Base-by-base conservation (phyloP, 2,888 invertebrate genomes). In the Meganola albula region DNA sequence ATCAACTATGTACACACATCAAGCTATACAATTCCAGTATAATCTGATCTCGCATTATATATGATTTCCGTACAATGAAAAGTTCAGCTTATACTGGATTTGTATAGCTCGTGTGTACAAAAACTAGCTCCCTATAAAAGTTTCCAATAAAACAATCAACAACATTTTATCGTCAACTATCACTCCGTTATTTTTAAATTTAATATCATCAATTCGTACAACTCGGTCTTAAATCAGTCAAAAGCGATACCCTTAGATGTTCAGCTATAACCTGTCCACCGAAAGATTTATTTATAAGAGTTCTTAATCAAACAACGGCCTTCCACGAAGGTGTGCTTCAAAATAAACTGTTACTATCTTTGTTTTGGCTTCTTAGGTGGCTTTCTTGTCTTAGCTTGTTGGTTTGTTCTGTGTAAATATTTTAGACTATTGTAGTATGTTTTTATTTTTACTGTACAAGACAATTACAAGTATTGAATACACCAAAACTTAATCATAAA, bases 301-400 rank as follows among this genome's bases (percentile, higher is more conserved):
- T 73, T 69, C 71, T 71, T 72, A 70, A 78, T 78, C 71, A 78
- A 73, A 74, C 63, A 61, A 62, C 60, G 57, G 66, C 54, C 53
- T 78, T 80, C 73, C 55, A 18, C 72, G 78, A 77, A 77, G 59
- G 54, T 56, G 52, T 43, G 44, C 58, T 62, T 58, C 44, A 60
- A 70, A 66, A 71, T 73, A 74, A 73, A 70, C 70, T 58, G 56
- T 61, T 48, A 37, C 51, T 48, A 40, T 61, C 62, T 67, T 79
- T 79, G 74, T 78, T 78, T 82, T 71, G 66, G 61, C 78, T 77
- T 73, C 75, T 69, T 69, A 63, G 73, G 75, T 76, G 75, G 76
- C 58, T 60, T 61, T 60, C 54, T 58, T 53, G 48, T 56, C 59
- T 64, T 63, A 58, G 53, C 51, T 56, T 49, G 53, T 45, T 58